Conservation (phyloP, 2,888 invertebrate species). For the Troides helena region DNA sequence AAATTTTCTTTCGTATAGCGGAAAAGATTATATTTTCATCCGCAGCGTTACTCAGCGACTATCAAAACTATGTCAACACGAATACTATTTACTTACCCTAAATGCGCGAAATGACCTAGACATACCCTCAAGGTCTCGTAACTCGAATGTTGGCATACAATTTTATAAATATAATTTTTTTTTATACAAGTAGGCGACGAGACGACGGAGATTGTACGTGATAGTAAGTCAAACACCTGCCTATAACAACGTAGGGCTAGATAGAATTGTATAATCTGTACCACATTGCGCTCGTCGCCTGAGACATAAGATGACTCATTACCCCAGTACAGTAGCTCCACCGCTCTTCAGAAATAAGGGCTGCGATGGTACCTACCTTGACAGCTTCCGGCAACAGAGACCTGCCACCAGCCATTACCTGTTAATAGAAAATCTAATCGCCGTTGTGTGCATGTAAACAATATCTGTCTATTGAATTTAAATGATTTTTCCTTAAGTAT, state of each 20-base stretch:
- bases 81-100: background rate
- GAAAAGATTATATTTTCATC: background rate
- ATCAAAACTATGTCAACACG: background rate
- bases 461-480: background rate
- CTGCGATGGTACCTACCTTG: no score
- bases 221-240: no score
- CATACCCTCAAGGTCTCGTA: slow-evolving; percentile 14
- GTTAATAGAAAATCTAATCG: slow-evolving; percentile 15
- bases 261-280: no score
- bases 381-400: slow-evolving; percentile 3
- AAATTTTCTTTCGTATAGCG: no score
- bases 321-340: no score
- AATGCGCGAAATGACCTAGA: slow-evolving; percentile 10
- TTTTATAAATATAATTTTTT: background rate
- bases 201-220: no score
- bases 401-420: slow-evolving; percentile 26
- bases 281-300: no score
- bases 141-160: slow-evolving; percentile 17
- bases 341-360: no score
- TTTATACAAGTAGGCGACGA: background rate
- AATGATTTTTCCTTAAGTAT: background rate
- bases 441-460: slow-evolving; percentile 6
- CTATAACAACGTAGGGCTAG: no score
- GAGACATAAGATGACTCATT: no score
- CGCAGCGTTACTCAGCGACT: background rate